Evolutionary conservation across 2,888 invertebrate species (phyloP), one percentile per base, ranked within the genome.

Genomic region (Apodemia mormo): DNA sequence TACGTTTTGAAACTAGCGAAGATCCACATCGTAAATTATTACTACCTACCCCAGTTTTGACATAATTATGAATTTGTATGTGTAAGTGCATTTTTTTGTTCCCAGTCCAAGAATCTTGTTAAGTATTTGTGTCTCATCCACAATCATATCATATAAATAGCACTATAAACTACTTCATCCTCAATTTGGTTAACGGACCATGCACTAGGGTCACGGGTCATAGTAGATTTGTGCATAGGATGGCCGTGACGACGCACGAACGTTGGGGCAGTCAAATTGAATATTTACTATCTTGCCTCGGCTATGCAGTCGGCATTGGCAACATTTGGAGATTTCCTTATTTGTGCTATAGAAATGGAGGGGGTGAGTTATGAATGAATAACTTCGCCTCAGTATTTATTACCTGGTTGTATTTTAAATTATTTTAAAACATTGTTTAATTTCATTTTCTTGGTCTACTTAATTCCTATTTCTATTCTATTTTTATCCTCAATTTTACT

Each of bases 241-340:
- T 90, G 91, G 85, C 84, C 75, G 85, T 71, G 72, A 83, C 71
- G 78, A 85, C 76, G 83, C 94, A 79, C 78, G 97, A 96, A 64
- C 94, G 94, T 74, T 97, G 97, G 97, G 94, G 93, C 30, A 95
- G 92, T 73, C 96, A 96, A 88, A 88, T 95, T 22, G 97, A 97
- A 86, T 97, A 97, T 84, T 86, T 97, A 54, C 90, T 97, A 70
- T 96, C 97, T 40, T 96, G 97, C 79, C 94, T 97, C 68, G 97
- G 97, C 37, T 97, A 97, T 80, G 97, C 97, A 6, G 96, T 97
- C 68, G 97, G 97, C 66, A 96, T 97, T 71, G 97, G 97, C 71
- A 97, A 97, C 84, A 95, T 97, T 12, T 97, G 97, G 97, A 94
- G 97, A 75, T 97, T 97, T 87, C 97, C 97, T 0, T 97, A 97